Evolutionary conservation across 2,797 vertebrate genomes (phyloP).

Genomic region (Diplodus sargus): DNA sequence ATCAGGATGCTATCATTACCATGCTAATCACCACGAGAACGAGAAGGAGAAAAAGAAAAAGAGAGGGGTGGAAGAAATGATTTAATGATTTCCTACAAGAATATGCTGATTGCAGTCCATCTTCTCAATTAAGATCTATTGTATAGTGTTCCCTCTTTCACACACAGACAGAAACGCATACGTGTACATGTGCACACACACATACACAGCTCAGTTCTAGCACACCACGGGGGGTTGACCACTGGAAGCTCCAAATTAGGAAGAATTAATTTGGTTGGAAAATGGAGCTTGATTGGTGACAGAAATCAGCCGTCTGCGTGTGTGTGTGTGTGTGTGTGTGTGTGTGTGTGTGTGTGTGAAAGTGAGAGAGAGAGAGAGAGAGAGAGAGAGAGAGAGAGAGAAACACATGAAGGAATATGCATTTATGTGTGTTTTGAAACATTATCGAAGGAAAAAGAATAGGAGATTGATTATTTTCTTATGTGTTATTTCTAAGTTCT

Average conservation of each 20-base stretch:
- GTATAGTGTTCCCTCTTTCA: slow-evolving; percentile 71
- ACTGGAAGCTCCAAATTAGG: slow-evolving; percentile 81
- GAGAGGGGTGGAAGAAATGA: slow-evolving; percentile 75
- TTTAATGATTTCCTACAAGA: slow-evolving; percentile 83
- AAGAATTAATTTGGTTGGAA: slow-evolving; percentile 85
- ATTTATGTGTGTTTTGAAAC: slow-evolving; percentile 40
- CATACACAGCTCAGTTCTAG: slow-evolving; percentile 68
- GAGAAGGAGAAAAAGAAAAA: slow-evolving; percentile 61
- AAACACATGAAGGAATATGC: slow-evolving; percentile 7
- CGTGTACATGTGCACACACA: slow-evolving; percentile 28
- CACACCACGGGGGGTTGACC: slow-evolving; percentile 78
- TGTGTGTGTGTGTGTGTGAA: background rate
- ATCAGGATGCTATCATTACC: slow-evolving; percentile 79
- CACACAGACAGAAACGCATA: slow-evolving; percentile 48
- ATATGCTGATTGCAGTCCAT: slow-evolving; percentile 84
- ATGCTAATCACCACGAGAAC: slow-evolving; percentile 76
- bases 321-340: slow-evolving; percentile 19
- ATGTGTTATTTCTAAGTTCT: slow-evolving; percentile 29
- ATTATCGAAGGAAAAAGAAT: slow-evolving; percentile 38
- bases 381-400: background rate
- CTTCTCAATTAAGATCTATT: slow-evolving; percentile 86
- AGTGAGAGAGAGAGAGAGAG: too few relatives aligned
- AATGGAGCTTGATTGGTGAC: slow-evolving; percentile 84
- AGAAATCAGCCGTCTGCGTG: slow-evolving; percentile 68
- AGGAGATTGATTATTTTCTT: slow-evolving; percentile 15